phyloP scores from a whole-genome alignment of 2,888 invertebrate species.

The Plemyria rubiginata region DNA sequence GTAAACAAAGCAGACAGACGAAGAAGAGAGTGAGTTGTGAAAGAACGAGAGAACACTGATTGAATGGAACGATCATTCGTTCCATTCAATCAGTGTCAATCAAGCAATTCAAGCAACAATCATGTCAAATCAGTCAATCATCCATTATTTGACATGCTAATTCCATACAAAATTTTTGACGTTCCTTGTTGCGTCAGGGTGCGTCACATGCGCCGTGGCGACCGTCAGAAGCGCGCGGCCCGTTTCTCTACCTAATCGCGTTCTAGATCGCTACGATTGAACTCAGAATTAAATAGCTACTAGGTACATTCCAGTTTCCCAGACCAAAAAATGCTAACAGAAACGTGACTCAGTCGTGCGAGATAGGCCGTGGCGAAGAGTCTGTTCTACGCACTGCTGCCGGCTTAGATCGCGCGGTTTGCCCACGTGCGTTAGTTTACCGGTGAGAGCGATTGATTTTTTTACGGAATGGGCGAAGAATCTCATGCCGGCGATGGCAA shows the following conservation, averaged over 20 bases:
- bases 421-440: slow-evolving; percentile 71
- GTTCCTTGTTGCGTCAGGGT: too few relatives aligned
- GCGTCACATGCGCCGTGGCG: slow-evolving; percentile 68
- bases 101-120: too few relatives aligned
- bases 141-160: too few relatives aligned
- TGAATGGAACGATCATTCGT: too few relatives aligned
- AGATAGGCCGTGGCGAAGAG: slow-evolving; percentile 58
- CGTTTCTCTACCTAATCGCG: slow-evolving; percentile 53
- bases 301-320: slow-evolving; percentile 61
- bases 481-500: slow-evolving; percentile 77
- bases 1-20: too few relatives aligned
- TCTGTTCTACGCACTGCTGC: slow-evolving; percentile 41
- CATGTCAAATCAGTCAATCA: too few relatives aligned
- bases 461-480: slow-evolving; percentile 81
- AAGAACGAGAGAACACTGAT: too few relatives aligned
- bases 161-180: too few relatives aligned
- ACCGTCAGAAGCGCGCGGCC: slow-evolving; percentile 56
- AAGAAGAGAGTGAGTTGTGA: too few relatives aligned
- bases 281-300: slow-evolving; percentile 56
- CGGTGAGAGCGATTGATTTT: slow-evolving; percentile 74
- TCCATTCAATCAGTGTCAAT: too few relatives aligned
- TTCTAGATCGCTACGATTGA: slow-evolving; percentile 50
- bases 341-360: slow-evolving; percentile 74
- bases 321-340: slow-evolving; percentile 71
- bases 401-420: slow-evolving; percentile 46